A percentile compares a stretch with the other conserved stretches of the same genome.
Conservation (phyloP, 1,140 invertebrate species). For the Agrilus planipennis region DNA sequence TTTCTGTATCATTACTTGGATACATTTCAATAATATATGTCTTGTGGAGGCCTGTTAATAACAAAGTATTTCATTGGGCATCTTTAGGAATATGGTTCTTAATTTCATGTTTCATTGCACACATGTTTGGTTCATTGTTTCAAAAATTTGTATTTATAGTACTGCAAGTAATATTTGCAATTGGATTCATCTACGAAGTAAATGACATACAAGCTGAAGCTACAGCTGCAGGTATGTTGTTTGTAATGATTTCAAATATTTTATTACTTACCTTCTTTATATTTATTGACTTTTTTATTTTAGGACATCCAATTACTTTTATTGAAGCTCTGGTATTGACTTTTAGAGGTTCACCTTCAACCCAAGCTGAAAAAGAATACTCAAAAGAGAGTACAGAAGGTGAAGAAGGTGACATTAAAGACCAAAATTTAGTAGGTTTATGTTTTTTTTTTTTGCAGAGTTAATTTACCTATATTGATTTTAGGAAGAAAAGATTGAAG, state of each 20-base stretch:
- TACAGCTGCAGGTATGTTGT: constrained; percentile 19
- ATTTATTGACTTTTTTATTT: constrained; percentile 2
- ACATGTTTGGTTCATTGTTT: constrained; percentile 41
- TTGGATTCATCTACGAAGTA: constrained; percentile 45
- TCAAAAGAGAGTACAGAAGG: background rate
- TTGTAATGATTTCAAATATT: constrained; percentile 3
- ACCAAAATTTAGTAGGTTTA: too few relatives aligned
- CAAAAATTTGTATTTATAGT: constrained; percentile 46
- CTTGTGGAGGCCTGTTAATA: constrained; percentile 48
- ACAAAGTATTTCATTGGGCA: constrained; percentile 40
- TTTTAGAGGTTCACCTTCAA: too few relatives aligned
- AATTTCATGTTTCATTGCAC: constrained; percentile 46
- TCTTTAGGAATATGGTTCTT: constrained; percentile 50
- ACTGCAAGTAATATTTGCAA: constrained; percentile 37
- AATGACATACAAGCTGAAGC: constrained; percentile 31
- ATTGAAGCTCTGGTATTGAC: background rate
- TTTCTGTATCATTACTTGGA: constrained; percentile 34
- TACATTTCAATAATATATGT: constrained; percentile 41
- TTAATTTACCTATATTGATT: too few relatives aligned
- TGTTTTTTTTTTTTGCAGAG: too few relatives aligned
- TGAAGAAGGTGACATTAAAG: background rate
- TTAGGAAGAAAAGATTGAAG: too few relatives aligned
- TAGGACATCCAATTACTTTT: background rate
- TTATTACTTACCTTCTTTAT: constrained; percentile 3
- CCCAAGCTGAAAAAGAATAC: too few relatives aligned